Evolutionary conservation across 2,797 vertebrate genomes (phyloP).

Genomic region (Chromobotia macracanthus): DNA sequence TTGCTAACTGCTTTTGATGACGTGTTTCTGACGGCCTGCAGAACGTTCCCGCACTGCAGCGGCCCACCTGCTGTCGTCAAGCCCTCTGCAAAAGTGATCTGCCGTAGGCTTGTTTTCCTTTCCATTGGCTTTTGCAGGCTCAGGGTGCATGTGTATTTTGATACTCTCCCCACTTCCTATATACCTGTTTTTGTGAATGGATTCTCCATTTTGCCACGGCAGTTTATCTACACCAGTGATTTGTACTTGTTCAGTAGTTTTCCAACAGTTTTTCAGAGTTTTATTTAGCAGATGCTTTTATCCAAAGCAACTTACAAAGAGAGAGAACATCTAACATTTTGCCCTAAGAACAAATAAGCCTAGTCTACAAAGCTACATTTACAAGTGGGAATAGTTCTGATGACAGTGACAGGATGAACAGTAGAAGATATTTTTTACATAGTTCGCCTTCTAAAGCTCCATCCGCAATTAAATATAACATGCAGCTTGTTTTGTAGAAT

Average conservation of each 20-base stretch:
- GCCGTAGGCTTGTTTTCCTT: slow-evolving; percentile 72
- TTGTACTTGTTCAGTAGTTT: neutral
- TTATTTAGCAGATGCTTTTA: neutral
- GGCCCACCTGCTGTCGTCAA: slow-evolving; percentile 72
- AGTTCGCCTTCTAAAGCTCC: too few species aligned
- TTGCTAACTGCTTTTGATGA: slow-evolving; percentile 68
- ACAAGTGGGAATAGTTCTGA: too few species aligned
- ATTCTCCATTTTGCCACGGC: slow-evolving; percentile 43
- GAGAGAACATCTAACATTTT: too few species aligned
- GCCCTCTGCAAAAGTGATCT: slow-evolving; percentile 81
- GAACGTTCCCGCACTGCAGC: slow-evolving; percentile 76
- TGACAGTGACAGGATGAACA: too few species aligned
- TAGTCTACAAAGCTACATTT: too few species aligned
- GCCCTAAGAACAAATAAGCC: too few species aligned
- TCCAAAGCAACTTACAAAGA: too few species aligned
- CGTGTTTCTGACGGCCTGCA: slow-evolving; percentile 72
- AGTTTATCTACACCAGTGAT: slow-evolving; percentile 12
- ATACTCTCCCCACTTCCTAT: slow-evolving; percentile 60
- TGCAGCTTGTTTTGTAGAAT: too few species aligned
- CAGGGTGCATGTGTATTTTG: slow-evolving; percentile 34
- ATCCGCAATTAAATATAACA: too few species aligned
- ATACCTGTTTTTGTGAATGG: slow-evolving; percentile 35
- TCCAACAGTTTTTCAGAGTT: neutral
- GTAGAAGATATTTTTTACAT: too few species aligned
- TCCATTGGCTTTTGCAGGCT: slow-evolving; percentile 69